Conservation (phyloP, 2,797 vertebrate genomes). For the Ptychadena robeensis region DNA sequence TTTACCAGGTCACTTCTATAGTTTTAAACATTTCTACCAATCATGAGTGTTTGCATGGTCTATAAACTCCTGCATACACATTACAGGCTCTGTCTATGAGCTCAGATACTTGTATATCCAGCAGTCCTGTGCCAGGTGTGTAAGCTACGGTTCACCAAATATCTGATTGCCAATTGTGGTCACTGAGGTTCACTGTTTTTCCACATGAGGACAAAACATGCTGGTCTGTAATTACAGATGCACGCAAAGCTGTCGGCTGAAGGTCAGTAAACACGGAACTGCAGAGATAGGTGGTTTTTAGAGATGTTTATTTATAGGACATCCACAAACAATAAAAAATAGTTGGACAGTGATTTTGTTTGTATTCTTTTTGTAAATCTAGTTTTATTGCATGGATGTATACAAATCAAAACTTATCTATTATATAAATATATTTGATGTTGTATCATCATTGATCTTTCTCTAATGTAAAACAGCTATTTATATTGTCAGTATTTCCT, state of each 20-base stretch:
- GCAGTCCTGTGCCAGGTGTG: conserved; percentile 26
- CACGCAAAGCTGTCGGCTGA: conserved; percentile 1
- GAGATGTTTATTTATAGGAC: background rate
- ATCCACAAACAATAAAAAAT: background rate
- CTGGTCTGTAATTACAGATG: conserved; percentile 15
- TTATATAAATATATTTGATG: background rate
- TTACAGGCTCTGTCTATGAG: conserved; percentile 13
- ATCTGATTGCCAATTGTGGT: conserved; percentile 32
- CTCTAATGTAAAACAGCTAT: background rate
- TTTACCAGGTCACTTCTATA: background rate
- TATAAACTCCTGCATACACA: conserved; percentile 25
- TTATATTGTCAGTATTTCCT: background rate
- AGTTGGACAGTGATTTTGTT: background rate
- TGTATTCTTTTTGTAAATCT: background rate
- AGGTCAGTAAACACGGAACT: conserved; percentile 30
- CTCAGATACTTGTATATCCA: conserved; percentile 10
- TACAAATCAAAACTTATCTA: too few relatives aligned
- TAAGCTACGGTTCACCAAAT: conserved; percentile 30
- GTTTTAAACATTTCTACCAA: background rate
- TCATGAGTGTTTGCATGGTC: background rate
- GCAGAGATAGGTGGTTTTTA: background rate
- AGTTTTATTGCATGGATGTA: background rate
- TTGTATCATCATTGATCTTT: background rate
- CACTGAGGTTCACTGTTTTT: conserved; percentile 40
- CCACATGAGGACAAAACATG: background rate